These are phyloP conservation scores for Macrotrachela quadricornifera DNA, from an alignment of 1,140 invertebrate genomes.

Conservation along the genomic window DNA sequence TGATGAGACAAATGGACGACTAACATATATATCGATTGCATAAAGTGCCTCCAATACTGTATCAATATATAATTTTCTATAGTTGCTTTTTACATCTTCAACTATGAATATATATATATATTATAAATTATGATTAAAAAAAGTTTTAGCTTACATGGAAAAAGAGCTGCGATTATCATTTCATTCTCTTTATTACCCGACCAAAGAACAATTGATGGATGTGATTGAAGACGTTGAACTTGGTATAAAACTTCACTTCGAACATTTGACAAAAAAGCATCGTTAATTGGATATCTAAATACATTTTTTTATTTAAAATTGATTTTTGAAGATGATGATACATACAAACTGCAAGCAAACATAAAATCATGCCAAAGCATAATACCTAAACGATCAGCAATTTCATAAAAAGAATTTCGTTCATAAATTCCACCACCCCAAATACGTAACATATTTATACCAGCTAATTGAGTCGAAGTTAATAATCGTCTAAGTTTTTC, in stretches of 20 bases:
- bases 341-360: conserved; percentile 70
- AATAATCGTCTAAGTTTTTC: conserved; percentile 38
- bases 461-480: conserved; percentile 44
- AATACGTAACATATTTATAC: conserved; percentile 81
- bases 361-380: conserved; percentile 50
- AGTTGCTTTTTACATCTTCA: conserved; percentile 43
- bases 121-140: conserved; percentile 60
- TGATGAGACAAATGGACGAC: conserved; percentile 46
- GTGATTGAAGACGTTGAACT: conserved; percentile 56
- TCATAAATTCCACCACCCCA: conserved; percentile 62
- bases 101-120: conserved; percentile 10
- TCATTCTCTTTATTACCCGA: conserved; percentile 97
- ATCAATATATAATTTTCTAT: conserved; percentile 60
- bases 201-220: conserved; percentile 63
- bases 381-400: conserved; percentile 34
- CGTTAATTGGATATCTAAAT: conserved; percentile 47
- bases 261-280: conserved; percentile 50
- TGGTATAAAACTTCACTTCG: conserved; percentile 42
- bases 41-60: conserved; percentile 46
- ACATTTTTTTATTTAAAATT: neutral
- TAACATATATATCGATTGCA: conserved; percentile 38
- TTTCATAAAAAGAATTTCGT: conserved; percentile 59
- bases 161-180: conserved; percentile 53
- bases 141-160: no score
- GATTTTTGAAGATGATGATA: no score